A percentile compares a stretch with the other conserved stretches of the same genome.
phyloP scores from a whole-genome alignment of 2,113 vertebrate species.

The Paradoxurus hermaphroditus region DNA sequence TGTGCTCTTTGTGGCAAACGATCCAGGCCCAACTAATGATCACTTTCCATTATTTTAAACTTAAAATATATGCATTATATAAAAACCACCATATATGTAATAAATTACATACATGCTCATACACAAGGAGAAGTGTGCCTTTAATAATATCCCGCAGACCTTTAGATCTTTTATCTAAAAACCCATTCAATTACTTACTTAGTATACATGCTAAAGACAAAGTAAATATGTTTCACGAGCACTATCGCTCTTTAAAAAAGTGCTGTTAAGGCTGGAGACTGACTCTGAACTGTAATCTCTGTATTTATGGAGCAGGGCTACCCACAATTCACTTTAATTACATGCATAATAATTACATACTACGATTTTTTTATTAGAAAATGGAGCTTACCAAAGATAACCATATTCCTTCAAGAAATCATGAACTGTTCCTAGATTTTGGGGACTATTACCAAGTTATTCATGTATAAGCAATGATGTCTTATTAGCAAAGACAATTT shows the following conservation, averaged over 20 bases:
- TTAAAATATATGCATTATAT: not conserved
- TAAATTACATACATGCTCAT: not conserved
- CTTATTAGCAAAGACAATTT: not conserved
- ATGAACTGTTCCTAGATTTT: not conserved
- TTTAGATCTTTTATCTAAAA: not conserved
- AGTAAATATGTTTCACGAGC: not conserved
- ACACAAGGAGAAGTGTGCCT: not conserved
- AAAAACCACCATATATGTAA: not conserved
- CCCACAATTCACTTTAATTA: not conserved
- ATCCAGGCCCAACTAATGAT: not conserved
- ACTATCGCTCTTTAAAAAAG: not conserved
- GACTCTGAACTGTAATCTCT: not conserved
- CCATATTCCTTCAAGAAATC: not conserved
- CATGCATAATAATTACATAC: not conserved
- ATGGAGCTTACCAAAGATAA: slow-evolving; percentile 6
- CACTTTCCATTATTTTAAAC: not conserved
- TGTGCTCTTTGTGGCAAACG: not conserved
- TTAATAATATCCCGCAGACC: not conserved
- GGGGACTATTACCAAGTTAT: not conserved
- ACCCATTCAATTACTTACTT: not conserved
- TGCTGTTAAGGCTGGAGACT: not conserved
- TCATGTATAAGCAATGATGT: not conserved
- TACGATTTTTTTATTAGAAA: not conserved
- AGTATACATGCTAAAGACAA: not conserved
- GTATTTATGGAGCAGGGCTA: not conserved